Conservation (phyloP, 2,113 vertebrate species). For the Scopus umbretta region DNA sequence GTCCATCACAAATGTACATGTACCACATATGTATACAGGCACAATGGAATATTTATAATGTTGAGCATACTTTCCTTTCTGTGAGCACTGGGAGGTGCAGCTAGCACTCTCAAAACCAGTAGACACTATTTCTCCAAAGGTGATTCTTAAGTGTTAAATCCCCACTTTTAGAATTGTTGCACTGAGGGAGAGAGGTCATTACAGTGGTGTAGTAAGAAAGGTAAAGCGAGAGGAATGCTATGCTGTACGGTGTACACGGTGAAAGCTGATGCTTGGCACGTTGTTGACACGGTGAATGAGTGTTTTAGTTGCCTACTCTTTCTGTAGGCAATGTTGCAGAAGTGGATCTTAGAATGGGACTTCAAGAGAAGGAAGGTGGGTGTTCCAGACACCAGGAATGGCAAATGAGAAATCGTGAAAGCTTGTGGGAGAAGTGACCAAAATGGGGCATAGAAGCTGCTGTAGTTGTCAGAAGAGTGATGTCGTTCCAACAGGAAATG, state of each 20-base stretch:
- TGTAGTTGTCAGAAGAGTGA: constrained; percentile 18
- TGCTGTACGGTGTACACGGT: neutral
- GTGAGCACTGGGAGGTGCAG: neutral
- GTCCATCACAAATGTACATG: neutral
- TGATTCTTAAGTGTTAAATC: neutral
- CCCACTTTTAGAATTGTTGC: neutral
- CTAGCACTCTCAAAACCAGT: neutral
- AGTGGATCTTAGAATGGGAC: constrained; percentile 43
- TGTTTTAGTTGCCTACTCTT: constrained; percentile 50
- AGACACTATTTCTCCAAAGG: neutral
- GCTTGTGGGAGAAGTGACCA: constrained; percentile 20
- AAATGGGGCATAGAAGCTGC: neutral
- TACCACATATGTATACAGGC: neutral
- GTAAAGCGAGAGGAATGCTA: neutral
- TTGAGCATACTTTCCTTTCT: neutral
- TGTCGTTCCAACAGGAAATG: neutral
- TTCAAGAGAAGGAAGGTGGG: constrained; percentile 24
- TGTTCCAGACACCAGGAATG: neutral
- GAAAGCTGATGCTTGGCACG: neutral
- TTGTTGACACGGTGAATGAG: neutral
- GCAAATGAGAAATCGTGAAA: neutral
- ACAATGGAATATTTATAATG: neutral
- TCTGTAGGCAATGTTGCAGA: constrained; percentile 49
- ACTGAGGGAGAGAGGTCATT: neutral
- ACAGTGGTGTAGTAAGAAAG: neutral